Evolutionary conservation across 1,140 invertebrate species (phyloP).

Genomic region (Panonychus citri): DNA sequence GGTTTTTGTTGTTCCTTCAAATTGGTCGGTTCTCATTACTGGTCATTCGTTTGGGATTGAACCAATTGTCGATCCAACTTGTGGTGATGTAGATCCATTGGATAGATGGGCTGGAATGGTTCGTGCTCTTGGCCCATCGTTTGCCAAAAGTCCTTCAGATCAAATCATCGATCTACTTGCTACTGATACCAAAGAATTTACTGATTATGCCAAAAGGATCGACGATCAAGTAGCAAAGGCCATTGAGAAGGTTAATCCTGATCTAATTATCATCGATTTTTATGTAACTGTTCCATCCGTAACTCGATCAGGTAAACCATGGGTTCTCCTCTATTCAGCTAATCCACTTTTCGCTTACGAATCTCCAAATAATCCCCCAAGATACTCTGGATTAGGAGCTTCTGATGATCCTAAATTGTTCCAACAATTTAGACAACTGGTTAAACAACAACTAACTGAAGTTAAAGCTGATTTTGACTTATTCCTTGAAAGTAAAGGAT

Average conservation of each 20-base stretch:
- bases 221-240: no score
- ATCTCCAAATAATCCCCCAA: not conserved
- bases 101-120: no score
- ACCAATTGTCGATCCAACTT: no score
- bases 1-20: not conserved
- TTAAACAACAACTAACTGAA: not conserved
- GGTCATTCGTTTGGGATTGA: no score
- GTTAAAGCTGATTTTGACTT: not conserved
- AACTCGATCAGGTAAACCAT: not conserved
- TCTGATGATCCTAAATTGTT: not conserved
- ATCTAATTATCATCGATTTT: constrained; percentile 6
- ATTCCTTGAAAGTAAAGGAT: not conserved
- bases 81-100: no score
- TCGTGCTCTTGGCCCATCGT: no score
- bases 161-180: no score
- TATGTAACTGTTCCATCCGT: constrained; percentile 5
- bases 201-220: no score
- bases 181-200: no score
- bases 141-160: no score
- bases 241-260: constrained; percentile 2
- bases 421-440: not conserved
- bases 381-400: not conserved
- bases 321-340: constrained; percentile 3
- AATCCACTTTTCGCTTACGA: constrained; percentile 1
- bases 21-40: no score